Conservation (phyloP, 2,888 invertebrate species). For the Hirudinaria manillensis region DNA sequence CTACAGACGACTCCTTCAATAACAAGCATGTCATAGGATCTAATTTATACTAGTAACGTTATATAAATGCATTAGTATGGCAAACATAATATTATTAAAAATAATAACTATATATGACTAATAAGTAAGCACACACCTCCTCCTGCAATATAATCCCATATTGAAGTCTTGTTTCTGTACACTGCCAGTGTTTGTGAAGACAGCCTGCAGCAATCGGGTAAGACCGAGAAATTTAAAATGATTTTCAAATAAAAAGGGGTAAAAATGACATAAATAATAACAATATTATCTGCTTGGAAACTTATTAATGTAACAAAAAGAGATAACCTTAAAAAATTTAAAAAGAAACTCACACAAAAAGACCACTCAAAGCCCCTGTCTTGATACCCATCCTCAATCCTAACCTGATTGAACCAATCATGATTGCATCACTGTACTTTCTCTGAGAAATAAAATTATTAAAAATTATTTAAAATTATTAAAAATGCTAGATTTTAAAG, state of each 20-base stretch:
- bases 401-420: slow-evolving; percentile 14
- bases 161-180: slow-evolving; percentile 14
- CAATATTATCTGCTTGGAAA: not conserved
- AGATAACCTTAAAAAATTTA: not conserved
- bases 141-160: slow-evolving; percentile 14
- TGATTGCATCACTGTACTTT: slow-evolving; percentile 11
- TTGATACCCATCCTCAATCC: slow-evolving; percentile 13
- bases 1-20: slow-evolving; percentile 5
- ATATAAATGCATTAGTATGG: not conserved
- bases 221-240: not conserved
- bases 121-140: slow-evolving; percentile 6
- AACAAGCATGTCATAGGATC: too few relatives aligned
- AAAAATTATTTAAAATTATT: not conserved
- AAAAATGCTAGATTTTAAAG: not conserved
- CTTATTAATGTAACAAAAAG: not conserved
- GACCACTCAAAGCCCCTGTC: slow-evolving; percentile 5
- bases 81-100: not conserved
- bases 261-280: not conserved
- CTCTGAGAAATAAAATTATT: slow-evolving; percentile 9
- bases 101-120: not conserved
- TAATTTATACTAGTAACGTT: too few relatives aligned
- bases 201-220: slow-evolving; percentile 13
- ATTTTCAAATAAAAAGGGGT: not conserved
- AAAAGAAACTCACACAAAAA: slow-evolving; percentile 18
- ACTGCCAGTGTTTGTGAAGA: slow-evolving; percentile 13